Conservation (phyloP, 1,140 invertebrate species). For the Trichomalopsis sarcophagae region DNA sequence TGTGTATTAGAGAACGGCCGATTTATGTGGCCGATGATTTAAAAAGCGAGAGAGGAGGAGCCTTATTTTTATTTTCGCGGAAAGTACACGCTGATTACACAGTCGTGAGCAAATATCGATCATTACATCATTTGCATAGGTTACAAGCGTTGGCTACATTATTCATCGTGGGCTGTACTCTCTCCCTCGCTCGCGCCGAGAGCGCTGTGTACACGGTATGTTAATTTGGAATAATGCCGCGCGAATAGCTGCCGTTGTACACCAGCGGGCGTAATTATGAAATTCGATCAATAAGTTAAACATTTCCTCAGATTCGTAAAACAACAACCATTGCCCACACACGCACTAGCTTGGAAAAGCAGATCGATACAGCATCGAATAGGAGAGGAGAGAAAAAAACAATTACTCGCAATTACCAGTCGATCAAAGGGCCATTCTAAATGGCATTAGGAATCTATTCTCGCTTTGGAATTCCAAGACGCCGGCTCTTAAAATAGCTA, state of each 20-base stretch:
- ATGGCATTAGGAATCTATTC: not conserved
- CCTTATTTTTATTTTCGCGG: not conserved
- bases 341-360: not conserved
- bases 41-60: not conserved
- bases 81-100: not conserved
- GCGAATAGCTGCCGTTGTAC: not conserved
- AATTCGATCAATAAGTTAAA: conserved; percentile 1
- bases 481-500: not conserved
- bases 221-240: conserved; percentile 6
- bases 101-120: not conserved
- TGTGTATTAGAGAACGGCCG: not conserved
- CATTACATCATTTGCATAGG: conserved; percentile 1
- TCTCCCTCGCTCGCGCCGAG: too few relatives aligned
- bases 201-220: not conserved
- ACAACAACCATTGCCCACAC: not conserved
- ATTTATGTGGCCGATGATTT: not conserved
- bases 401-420: not conserved
- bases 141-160: conserved; percentile 14
- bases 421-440: not conserved
- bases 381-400: not conserved
- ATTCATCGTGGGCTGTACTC: not conserved
- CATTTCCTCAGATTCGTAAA: not conserved
- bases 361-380: too few relatives aligned
- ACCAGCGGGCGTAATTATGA: not conserved
- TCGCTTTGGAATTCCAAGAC: not conserved